Conservation (phyloP, 2,113 vertebrate species). For the Hoplias malabaricus region DNA sequence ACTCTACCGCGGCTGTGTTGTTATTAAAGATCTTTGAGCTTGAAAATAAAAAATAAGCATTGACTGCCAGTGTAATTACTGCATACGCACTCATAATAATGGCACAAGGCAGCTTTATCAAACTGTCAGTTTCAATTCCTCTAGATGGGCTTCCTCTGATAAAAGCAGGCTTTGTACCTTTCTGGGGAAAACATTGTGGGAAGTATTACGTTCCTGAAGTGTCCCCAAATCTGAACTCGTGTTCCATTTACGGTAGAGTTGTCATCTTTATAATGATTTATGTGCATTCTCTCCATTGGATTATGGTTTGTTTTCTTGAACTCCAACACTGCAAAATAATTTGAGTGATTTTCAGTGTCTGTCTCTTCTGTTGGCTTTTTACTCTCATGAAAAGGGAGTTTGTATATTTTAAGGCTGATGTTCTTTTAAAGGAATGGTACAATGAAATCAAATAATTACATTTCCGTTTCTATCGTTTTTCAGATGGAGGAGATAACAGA, state of each 20-base stretch:
- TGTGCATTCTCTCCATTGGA: neutral
- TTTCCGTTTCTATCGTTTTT: too few relatives aligned
- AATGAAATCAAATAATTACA: too few relatives aligned
- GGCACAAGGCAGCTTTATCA: conserved; percentile 10
- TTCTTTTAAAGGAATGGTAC: too few relatives aligned
- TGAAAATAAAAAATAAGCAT: neutral
- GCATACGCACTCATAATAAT: neutral
- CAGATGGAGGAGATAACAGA: too few relatives aligned
- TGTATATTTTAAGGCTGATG: too few relatives aligned
- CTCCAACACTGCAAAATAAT: too few relatives aligned
- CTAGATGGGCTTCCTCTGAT: conserved; percentile 23
- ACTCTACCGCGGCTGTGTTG: neutral
- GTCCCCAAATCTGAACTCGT: conserved; percentile 1
- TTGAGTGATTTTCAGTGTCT: neutral
- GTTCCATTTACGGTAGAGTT: neutral
- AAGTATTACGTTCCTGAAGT: conserved; percentile 21
- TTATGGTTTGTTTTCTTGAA: neutral
- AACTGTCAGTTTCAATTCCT: conserved; percentile 31
- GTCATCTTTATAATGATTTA: neutral
- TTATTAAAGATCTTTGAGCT: neutral
- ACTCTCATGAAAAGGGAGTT: too few relatives aligned
- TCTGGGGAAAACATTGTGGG: conserved; percentile 27
- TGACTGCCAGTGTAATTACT: conserved; percentile 15
- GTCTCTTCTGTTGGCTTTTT: neutral
- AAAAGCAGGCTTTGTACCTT: conserved; percentile 18